Evolutionary conservation across 1,140 invertebrate species (phyloP).

Genomic region (Chymomyza costata): DNA sequence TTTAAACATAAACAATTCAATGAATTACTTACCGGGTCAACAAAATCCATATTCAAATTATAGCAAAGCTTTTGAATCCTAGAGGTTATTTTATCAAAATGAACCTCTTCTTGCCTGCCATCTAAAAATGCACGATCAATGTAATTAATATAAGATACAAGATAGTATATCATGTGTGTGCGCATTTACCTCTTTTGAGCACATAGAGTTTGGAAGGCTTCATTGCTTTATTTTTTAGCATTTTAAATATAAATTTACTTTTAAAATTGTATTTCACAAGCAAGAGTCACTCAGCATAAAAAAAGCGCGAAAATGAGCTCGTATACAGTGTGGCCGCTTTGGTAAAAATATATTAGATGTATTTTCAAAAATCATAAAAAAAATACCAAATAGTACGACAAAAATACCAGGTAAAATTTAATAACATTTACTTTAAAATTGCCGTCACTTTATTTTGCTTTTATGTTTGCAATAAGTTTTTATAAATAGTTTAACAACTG

Average conservation of each 20-base stretch:
- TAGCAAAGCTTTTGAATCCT: conserved; percentile 97
- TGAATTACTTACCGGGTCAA: conserved; percentile 89
- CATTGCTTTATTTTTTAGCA: conserved; percentile 22
- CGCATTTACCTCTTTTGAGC: conserved; percentile 44
- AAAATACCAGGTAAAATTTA: no score
- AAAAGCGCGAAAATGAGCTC: not conserved
- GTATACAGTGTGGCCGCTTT: no score
- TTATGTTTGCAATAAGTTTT: no score
- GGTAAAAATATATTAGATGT: no score
- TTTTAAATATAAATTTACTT: conserved; percentile 24
- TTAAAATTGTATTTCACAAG: conserved; percentile 12
- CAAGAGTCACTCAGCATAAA: not conserved
- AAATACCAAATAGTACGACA: no score
- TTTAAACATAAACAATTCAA: not conserved
- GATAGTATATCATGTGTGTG: conserved; percentile 23
- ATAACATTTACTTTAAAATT: no score
- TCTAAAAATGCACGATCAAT: conserved; percentile 77
- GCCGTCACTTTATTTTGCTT: no score
- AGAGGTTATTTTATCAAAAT: conserved; percentile 98
- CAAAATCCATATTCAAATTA: conserved; percentile 95
- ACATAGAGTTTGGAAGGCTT: conserved; percentile 76
- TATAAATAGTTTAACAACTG: no score
- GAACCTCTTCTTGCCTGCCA: conserved; percentile 93
- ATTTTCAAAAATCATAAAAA: no score
- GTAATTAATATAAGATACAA: not conserved